phyloP scores from a whole-genome alignment of 2,888 invertebrate species.

The Pandemis cinnamomeana region DNA sequence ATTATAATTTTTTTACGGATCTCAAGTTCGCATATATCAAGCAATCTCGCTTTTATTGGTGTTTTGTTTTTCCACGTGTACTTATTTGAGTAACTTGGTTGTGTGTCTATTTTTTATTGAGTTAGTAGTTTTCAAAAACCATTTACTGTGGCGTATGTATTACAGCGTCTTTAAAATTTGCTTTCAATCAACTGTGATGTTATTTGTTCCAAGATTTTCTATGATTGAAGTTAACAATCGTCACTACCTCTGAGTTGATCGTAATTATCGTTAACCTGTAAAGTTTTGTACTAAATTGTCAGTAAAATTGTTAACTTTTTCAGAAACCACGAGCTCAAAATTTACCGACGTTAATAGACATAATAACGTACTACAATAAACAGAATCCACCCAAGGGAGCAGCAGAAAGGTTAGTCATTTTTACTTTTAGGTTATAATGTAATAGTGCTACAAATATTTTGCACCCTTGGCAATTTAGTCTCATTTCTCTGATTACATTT shows the following conservation, averaged over 20 bases:
- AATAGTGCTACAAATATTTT: too few species aligned
- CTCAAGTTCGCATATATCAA: neutral
- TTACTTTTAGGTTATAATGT: constrained; percentile 21
- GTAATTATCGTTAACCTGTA: neutral
- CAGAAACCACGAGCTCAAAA: constrained; percentile 87
- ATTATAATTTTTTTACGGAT: neutral
- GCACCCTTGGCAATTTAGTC: too few species aligned
- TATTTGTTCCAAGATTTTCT: constrained; percentile 40
- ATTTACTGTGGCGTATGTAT: too few species aligned
- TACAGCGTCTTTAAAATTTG: neutral
- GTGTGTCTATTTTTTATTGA: neutral
- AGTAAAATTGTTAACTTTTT: constrained; percentile 55
- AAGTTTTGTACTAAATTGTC: too few species aligned
- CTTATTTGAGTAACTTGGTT: neutral
- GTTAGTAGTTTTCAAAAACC: neutral
- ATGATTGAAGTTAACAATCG: constrained; percentile 39
- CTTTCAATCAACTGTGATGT: constrained; percentile 20
- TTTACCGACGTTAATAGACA: constrained; percentile 86
- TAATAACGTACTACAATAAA: constrained; percentile 84
- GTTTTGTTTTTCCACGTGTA: neutral
- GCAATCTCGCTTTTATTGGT: neutral
- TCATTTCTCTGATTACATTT: too few species aligned
- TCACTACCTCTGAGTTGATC: constrained; percentile 48
- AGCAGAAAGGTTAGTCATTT: constrained; percentile 44
- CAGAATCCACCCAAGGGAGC: constrained; percentile 49